phyloP scores from a whole-genome alignment of 2,113 vertebrate genomes.

The Sebastes schlegelii region DNA sequence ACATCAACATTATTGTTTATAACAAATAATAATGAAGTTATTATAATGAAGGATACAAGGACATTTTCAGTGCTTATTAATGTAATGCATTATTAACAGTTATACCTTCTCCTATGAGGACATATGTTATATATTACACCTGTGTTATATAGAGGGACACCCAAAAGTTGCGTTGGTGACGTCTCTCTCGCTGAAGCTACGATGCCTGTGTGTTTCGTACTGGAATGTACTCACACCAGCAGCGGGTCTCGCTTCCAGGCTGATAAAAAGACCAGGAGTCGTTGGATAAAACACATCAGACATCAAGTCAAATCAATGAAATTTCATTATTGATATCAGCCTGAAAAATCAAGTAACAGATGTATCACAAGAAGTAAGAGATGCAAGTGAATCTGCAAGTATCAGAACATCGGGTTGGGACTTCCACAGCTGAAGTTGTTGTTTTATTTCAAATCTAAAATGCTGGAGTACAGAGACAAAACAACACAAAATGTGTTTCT shows the following conservation, averaged over 20 bases:
- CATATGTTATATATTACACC: neutral
- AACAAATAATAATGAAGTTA: neutral
- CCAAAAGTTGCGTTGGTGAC: no score
- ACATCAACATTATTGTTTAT: neutral
- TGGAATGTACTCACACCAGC: no score
- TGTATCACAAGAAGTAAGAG: neutral
- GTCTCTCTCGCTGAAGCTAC: no score
- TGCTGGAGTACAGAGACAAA: slow-evolving; percentile 2
- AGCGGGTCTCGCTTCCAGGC: no score
- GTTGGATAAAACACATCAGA: no score
- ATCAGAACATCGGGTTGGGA: neutral
- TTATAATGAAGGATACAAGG: no score
- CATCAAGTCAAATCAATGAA: neutral
- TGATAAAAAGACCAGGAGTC: no score
- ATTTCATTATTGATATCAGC: neutral
- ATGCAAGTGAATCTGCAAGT: neutral
- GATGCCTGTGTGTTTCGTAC: no score
- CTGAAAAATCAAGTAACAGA: neutral
- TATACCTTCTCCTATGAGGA: neutral
- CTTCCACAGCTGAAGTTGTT: neutral
- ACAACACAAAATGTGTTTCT: slow-evolving; percentile 14
- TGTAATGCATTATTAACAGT: neutral
- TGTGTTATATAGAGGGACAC: neutral
- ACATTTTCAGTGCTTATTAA: neutral
- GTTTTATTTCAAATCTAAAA: slow-evolving; percentile 1